A percentile compares a stretch with the other conserved stretches of the same genome.
Conservation (phyloP, 2,797 vertebrate genomes). For the Pseudochromis fuscus region DNA sequence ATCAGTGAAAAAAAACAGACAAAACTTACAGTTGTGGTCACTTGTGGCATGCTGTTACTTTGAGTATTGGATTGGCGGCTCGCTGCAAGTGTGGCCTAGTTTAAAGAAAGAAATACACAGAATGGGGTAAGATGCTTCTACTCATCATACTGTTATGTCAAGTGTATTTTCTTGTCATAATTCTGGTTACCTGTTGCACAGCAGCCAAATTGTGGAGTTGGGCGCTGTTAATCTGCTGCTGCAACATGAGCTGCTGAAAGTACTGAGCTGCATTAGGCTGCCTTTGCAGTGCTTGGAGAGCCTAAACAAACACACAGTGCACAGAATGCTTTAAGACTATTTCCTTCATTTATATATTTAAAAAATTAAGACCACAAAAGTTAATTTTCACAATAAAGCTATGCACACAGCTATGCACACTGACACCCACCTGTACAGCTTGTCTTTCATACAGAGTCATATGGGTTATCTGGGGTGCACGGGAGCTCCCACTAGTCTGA, state of each 20-base stretch:
- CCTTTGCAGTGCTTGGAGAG: constrained; percentile 95
- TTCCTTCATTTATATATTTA: too few relatives aligned
- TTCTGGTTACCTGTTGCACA: constrained; percentile 92
- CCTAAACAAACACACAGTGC: constrained; percentile 85
- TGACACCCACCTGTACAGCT: constrained; percentile 92
- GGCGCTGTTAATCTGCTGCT: constrained; percentile 96
- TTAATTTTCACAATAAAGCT: too few relatives aligned
- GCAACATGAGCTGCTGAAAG: constrained; percentile 98
- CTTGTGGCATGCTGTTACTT: constrained; percentile 90
- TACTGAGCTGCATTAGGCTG: constrained; percentile 98
- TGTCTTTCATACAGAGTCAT: constrained; percentile 99
- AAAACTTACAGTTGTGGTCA: constrained; percentile 88
- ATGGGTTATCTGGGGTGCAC: constrained; percentile 93
- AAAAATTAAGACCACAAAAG: too few relatives aligned
- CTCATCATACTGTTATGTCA: background rate
- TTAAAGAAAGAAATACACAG: constrained; percentile 21
- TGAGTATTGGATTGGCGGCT: constrained; percentile 94
- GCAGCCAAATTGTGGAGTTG: constrained; percentile 97
- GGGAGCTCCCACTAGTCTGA: constrained; percentile 90
- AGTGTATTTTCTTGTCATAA: background rate
- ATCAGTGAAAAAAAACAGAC: background rate
- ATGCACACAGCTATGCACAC: constrained; percentile 9
- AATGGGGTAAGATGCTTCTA: background rate
- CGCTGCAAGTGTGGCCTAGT: constrained; percentile 95
- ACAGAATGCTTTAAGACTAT: constrained; percentile 6